Base-by-base conservation (phyloP, 2,113 vertebrate species). In the Catharus fuscescens region DNA sequence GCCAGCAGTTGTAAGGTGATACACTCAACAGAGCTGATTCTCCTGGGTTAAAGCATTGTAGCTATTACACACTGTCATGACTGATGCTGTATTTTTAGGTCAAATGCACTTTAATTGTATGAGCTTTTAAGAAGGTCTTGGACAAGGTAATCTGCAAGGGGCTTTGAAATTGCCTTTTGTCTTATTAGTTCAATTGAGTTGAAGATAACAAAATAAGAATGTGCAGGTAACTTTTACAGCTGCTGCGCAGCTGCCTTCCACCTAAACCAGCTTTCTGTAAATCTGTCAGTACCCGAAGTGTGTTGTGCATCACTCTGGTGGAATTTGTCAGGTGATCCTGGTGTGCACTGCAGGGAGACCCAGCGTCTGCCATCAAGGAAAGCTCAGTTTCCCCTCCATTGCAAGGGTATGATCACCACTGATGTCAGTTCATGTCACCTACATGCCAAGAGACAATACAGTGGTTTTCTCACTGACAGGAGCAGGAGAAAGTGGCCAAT, bases 301-400 rank as follows among this genome's bases (percentile, higher is more conserved):
- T 78, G 73, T 65, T 92, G 64, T 84, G 79, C 48, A 86, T 84
- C 53, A 40, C 31, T 62, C 12, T 0, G 60, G 29, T 1, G 7
- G 89, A 80, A 91, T 95, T 84, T 71, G 53, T 84, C 73, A 92
- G 86, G 77, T 88, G 74, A 88, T 86, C 83, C 86, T 84, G 70
- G 70, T 31, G 50, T 40, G 78, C 36, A 10, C 77, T 56, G 69
- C 1, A 0, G 57, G 83, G 57, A 91, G 14, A 94, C 28, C 10
- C 77, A 45, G 69, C 0, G 0, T 21, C 60, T 93, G 76, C 69
- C 3, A 0, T 29, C 60, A 54, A 78, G 60, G 34, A 80, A 44
- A 90, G 28, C 32, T 80, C 8, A 1, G 11, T 57, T 78, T 84
- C 28, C 40, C 29, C 40, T 87, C 38, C 65, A 1, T 1, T 56